Evolutionary conservation across 1,140 invertebrate genomes (phyloP).

Genomic region (Thaumatotibia leucotreta): DNA sequence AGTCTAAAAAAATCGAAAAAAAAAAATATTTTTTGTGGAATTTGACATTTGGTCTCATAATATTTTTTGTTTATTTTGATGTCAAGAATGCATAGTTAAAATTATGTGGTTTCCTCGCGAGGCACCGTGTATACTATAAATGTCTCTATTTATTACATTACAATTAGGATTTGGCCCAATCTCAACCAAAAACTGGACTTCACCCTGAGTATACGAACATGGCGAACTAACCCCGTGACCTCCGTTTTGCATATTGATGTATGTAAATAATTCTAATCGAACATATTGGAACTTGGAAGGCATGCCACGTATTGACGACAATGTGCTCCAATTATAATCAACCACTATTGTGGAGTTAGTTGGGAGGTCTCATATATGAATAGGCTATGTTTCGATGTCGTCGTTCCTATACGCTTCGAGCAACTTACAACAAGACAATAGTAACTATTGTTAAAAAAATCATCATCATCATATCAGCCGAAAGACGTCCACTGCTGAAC

Average conservation of each 20-base stretch:
- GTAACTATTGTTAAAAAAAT: no score
- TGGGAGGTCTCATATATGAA: not conserved
- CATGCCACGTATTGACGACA: conserved; percentile 8
- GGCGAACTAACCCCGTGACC: not conserved
- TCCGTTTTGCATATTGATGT: conserved; percentile 1
- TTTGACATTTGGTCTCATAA: no score
- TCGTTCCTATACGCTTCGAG: not conserved
- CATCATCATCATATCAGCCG: no score
- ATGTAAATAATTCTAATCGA: conserved; percentile 22
- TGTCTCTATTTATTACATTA: no score
- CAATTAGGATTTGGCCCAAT: not conserved
- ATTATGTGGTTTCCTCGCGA: no score
- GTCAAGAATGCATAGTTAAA: no score
- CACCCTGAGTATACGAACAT: not conserved
- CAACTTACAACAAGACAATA: no score
- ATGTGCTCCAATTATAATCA: conserved; percentile 23
- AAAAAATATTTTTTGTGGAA: no score
- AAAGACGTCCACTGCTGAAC: no score
- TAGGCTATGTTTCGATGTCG: not conserved
- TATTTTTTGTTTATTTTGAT: no score
- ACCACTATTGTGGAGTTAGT: conserved; percentile 9
- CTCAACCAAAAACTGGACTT: not conserved
- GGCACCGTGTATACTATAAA: no score
- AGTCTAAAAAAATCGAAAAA: no score
- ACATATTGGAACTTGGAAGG: conserved; percentile 16